Percentiles rank a stretch among this genome's conserved stretches.
These are phyloP conservation scores for Eristalis pertinax DNA, from an alignment of 2,888 invertebrate genomes.

Conservation along the genomic window DNA sequence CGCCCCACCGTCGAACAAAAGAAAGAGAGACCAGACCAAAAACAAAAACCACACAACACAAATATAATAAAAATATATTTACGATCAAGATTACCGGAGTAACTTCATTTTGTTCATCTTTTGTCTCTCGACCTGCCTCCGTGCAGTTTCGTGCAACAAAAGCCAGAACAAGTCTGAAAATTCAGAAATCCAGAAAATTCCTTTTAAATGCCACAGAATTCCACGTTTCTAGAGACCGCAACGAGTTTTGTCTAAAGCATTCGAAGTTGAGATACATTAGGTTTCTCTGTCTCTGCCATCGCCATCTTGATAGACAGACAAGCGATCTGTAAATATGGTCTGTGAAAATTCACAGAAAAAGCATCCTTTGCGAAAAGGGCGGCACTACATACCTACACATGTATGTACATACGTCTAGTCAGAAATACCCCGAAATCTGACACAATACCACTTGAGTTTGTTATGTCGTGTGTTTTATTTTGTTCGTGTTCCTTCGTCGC, in stretches of 20 bases:
- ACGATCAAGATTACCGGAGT: constrained; percentile 50
- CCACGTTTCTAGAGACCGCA: too few species aligned
- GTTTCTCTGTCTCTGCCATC: constrained; percentile 62
- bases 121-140: constrained; percentile 11
- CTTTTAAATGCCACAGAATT: background rate
- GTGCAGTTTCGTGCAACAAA: background rate
- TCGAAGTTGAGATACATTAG: constrained; percentile 77
- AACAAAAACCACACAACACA: background rate
- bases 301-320: constrained; percentile 77
- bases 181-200: background rate
- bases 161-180: background rate
- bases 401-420: background rate
- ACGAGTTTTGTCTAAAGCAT: constrained; percentile 72
- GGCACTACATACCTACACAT: background rate
- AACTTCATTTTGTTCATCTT: constrained; percentile 50
- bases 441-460: constrained; percentile 20
- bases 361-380: constrained; percentile 14
- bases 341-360: constrained; percentile 15
- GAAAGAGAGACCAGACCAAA: constrained; percentile 21
- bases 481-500: background rate
- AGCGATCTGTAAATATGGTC: background rate
- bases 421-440: constrained; percentile 21
- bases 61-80: constrained; percentile 41
- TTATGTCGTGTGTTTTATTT: background rate
- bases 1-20: constrained; percentile 39